These are phyloP conservation scores for Encarsia formosa DNA, from an alignment of 2,888 invertebrate species.

Conservation along the genomic window DNA sequence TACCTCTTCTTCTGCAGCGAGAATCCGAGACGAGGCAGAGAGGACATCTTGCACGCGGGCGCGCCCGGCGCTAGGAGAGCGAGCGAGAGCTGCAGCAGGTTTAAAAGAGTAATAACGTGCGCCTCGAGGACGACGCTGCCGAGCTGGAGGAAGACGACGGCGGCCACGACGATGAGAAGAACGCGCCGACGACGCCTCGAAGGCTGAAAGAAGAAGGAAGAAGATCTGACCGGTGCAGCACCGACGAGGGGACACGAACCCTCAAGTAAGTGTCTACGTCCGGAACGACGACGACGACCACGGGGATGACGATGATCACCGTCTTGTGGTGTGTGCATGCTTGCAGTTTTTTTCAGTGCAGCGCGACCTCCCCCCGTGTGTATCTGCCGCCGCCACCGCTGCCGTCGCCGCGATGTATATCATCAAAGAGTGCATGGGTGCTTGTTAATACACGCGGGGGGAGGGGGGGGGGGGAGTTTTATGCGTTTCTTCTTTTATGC, in stretches of 20 bases:
- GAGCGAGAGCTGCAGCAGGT: neutral
- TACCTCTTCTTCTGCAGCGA: too few relatives aligned
- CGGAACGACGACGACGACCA: neutral
- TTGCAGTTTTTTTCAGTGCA: conserved; percentile 6
- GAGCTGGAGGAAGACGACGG: neutral
- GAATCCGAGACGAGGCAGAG: neutral
- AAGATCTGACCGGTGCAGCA: neutral
- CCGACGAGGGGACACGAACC: conserved; percentile 2
- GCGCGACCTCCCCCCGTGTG: neutral
- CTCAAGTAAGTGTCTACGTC: too few relatives aligned
- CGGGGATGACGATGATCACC: neutral
- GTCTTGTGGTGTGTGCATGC: too few relatives aligned
- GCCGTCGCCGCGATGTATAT: conserved; percentile 15
- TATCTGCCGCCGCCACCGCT: neutral
- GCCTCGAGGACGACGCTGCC: neutral
- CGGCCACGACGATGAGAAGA: neutral
- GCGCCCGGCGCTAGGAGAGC: conserved; percentile 23
- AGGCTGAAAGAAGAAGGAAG: neutral
- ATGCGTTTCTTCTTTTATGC: too few relatives aligned
- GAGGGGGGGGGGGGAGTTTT: too few relatives aligned
- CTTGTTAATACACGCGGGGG: too few relatives aligned
- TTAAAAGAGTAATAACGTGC: neutral
- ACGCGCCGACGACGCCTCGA: neutral
- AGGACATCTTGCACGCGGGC: conserved; percentile 22
- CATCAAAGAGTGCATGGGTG: conserved; percentile 19